Base-by-base conservation (phyloP, 1,140 invertebrate genomes). In the Polypedilum vanderplanki region DNA sequence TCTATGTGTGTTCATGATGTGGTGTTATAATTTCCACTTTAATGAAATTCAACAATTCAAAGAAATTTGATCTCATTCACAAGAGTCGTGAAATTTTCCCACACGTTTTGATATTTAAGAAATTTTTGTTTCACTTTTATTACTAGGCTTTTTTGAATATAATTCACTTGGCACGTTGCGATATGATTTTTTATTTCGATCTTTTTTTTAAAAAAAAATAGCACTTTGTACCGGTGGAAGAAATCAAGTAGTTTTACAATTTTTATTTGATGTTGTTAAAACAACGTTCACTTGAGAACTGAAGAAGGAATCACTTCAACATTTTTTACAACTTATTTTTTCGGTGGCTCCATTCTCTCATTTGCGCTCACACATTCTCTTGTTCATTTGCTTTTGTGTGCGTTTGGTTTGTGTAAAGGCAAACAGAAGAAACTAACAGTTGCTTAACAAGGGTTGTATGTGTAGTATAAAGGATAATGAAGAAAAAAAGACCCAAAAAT, bases 31-130 rank as follows among this genome's bases (percentile, higher is more conserved):
- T 57, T 57, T 70, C 65, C 65, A 70, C 17, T 70, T 70, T 70
- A 20, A 70, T 70, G 17, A 70, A 20, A 70, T 70, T 70, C 46
- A 57, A 57, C 46, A 57, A 33, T 33, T 33, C 24, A 33, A 33
- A n/a, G 46, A 15, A 57, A 57, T 57, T 57, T 57, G 46, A 57
- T 57, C 46, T 57, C 46, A 57, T 57, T 57, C 46, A 57, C 46
- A 57, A 57, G 46, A 57, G 46, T 57, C 46, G 65, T 70, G 20
- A 70, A 22, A 70, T 70, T 70, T 70, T 70, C 65, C 20, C 65
- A 70, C 65, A 70, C 65, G 18, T 20, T 20, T 70, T 67, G 65
- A 7, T 67, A 18, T 70, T 57, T 1, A 57, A 57, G 46, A 33
- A 33, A 33, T 33, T 33, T n/a, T 57, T 57, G n/a, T 57, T 57